phyloP scores from a whole-genome alignment of 2,113 vertebrate genomes.

The Pedionomus torquatus region DNA sequence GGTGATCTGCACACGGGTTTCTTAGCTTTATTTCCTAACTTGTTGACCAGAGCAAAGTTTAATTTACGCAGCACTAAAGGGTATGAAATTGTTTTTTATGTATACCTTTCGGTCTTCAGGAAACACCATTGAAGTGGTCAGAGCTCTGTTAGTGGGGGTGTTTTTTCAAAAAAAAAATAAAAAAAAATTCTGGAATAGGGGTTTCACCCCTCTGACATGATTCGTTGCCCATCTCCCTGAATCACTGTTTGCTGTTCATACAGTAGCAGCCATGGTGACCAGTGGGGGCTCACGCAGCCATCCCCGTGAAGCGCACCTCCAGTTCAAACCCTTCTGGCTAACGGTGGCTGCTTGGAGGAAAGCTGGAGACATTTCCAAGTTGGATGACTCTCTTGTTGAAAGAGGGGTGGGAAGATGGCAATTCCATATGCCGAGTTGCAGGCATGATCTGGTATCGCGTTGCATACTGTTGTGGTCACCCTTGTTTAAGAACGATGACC shows the following conservation, averaged over 20 bases:
- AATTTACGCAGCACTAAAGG: not conserved
- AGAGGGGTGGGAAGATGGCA: not conserved
- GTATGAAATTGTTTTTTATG: not conserved
- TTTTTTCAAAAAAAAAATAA: not conserved
- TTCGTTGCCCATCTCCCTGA: not conserved
- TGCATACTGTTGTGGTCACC: not conserved
- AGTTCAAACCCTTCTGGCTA: not conserved
- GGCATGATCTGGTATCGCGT: not conserved
- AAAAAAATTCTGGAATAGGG: not conserved
- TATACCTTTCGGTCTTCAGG: not conserved
- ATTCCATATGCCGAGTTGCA: not conserved
- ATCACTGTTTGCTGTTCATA: not conserved
- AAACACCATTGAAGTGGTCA: not conserved
- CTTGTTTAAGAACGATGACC: rapidly evolving
- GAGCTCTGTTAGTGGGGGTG: not conserved
- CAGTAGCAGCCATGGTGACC: not conserved
- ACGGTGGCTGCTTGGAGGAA: not conserved
- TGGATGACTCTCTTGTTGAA: not conserved
- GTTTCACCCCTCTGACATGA: not conserved
- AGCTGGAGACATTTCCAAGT: not conserved
- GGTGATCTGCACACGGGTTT: conserved; percentile 24
- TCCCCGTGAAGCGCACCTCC: not conserved
- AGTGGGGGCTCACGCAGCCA: not conserved
- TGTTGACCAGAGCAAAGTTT: conserved; percentile 44
- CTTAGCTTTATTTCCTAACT: conserved; percentile 50